Evolutionary conservation across 2,888 invertebrate species (phyloP).

Genomic region (Aphodius granarius): DNA sequence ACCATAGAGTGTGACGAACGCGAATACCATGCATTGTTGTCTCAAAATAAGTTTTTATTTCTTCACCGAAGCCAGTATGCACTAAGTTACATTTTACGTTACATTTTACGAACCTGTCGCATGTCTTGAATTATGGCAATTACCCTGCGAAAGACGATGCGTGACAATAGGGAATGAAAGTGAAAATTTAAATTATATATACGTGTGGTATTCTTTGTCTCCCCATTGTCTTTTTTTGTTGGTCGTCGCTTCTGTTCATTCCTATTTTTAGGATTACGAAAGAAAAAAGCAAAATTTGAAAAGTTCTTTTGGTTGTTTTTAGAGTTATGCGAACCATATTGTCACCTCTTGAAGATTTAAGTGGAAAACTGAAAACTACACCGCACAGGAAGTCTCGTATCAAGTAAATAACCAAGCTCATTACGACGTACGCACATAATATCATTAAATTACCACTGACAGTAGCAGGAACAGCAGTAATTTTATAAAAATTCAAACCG

Average conservation of each 20-base stretch:
- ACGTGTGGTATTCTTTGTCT: not conserved
- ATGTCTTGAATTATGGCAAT: not conserved
- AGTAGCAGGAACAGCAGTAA: not conserved
- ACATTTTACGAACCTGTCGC: not conserved
- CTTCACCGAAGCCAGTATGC: not conserved
- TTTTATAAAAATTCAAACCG: not conserved
- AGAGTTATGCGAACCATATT: no score
- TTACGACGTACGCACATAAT: not conserved
- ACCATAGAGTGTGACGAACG: not conserved
- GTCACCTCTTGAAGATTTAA: no score
- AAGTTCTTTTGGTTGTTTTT: no score
- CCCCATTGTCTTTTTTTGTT: not conserved
- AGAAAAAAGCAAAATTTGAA: no score
- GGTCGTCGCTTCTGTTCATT: not conserved
- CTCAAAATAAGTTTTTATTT: not conserved
- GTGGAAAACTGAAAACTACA: no score
- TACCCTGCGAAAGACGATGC: not conserved
- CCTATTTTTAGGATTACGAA: not conserved
- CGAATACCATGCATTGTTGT: not conserved
- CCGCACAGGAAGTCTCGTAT: not conserved
- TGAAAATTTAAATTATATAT: not conserved
- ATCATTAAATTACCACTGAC: not conserved
- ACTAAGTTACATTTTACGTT: not conserved
- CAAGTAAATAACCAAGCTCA: not conserved
- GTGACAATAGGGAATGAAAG: not conserved